Evolutionary conservation across 2,888 invertebrate genomes (phyloP).

Genomic region (Thereva nobilitata): DNA sequence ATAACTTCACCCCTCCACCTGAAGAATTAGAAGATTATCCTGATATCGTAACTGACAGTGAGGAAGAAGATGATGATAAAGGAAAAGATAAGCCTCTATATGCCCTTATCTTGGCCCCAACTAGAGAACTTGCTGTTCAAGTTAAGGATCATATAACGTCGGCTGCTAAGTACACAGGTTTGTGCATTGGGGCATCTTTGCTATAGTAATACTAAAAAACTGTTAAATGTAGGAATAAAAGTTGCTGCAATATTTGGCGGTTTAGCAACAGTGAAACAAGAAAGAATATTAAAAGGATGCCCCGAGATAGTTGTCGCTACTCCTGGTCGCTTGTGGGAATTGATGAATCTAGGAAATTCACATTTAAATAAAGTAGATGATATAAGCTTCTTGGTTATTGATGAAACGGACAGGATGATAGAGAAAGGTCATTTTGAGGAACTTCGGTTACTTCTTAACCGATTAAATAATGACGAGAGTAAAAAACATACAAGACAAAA

Average conservation of each 20-base stretch:
- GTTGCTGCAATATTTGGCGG: constrained; percentile 91
- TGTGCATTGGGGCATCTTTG: constrained; percentile 46
- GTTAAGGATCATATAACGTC: constrained; percentile 82
- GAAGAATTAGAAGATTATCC: constrained; percentile 49
- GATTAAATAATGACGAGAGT: constrained; percentile 72
- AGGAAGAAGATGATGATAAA: constrained; percentile 43
- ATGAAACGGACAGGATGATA: constrained; percentile 98
- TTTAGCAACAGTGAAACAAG: constrained; percentile 91
- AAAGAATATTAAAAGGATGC: constrained; percentile 75
- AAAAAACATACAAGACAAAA: constrained; percentile 75
- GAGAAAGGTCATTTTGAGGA: constrained; percentile 96
- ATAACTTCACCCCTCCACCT: constrained; percentile 58
- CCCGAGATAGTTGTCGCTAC: constrained; percentile 97
- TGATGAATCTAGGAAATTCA: constrained; percentile 76
- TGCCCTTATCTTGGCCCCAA: constrained; percentile 91
- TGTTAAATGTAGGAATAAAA: constrained; percentile 59
- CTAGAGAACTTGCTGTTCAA: constrained; percentile 94
- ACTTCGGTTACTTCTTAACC: constrained; percentile 76
- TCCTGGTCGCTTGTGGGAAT: constrained; percentile 95
- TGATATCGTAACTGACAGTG: constrained; percentile 46
- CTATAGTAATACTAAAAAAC: background rate
- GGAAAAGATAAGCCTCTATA: constrained; percentile 61
- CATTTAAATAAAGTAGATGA: constrained; percentile 74
- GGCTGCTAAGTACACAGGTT: constrained; percentile 76
- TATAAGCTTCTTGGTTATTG: constrained; percentile 88